Base-by-base conservation (phyloP, 2,113 vertebrate species). In the Eclectus roratus region DNA sequence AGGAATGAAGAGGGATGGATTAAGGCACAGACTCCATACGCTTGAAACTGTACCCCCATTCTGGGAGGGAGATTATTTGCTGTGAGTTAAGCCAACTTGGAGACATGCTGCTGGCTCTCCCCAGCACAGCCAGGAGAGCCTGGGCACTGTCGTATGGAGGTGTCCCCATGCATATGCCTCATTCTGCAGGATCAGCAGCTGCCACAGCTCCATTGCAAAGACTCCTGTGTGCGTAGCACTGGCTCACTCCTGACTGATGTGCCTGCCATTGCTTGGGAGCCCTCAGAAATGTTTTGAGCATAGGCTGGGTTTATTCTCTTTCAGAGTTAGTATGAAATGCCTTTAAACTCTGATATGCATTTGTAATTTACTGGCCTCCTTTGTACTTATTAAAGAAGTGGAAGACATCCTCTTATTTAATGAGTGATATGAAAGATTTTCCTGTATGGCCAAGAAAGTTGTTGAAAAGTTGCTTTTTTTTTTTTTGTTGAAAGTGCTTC, bases 161-260 rank as follows among this genome's bases (percentile, higher is more conserved):
- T 4, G 10, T 70, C 49, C 28, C 4, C 2, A 24, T 1, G 1
- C 3, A 1, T 28, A 17, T 2, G 10, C 18, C 50, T 28, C 24
- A 20, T 60, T 80, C 60, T 84, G 52, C 47, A 41, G 53, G n/a
- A 55, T 11, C 58, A 84, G 53, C 53, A 69, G 28, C 49, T 87
- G 17, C 33, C 37, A 35, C 53, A 47, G 53, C 77, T 89, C 58
- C 33, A 33, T 31, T 5, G 0, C 7, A 20, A 35, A 19, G 35
- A 60, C 17, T 72, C 21, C 28, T 19, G 49, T 29, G 17, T 25
- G 3, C 0, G 0, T 6, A 5, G 63, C 39, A 69, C 39, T 4
- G 2, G 13, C 79, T 93, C 24, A 16, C 46, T 63, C 14, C 49
- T 69, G 35, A 55, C 58, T 69, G 39, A 55, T 27, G 21, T 52